A percentile compares a stretch with the other conserved stretches of the same genome.
Conservation (phyloP, 2,797 vertebrate genomes). For the Sebastes diaconus region DNA sequence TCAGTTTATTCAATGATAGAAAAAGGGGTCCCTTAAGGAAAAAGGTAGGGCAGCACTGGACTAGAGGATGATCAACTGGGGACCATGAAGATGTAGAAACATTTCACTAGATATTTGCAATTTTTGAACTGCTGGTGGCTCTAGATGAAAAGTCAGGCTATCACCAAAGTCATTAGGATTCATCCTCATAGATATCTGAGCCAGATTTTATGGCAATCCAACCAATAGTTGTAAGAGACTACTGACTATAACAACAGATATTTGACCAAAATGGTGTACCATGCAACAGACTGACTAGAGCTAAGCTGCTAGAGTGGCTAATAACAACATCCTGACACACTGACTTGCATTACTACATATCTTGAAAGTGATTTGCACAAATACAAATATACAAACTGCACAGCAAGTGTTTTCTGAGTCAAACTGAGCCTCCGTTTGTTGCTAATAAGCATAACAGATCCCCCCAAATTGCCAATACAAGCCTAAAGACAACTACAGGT, state of each 20-base stretch:
- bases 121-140: not conserved
- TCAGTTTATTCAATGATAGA: no score
- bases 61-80: no score
- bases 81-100: not conserved
- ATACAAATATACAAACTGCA: not conserved
- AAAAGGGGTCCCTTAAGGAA: no score
- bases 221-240: not conserved
- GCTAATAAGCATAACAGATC: constrained; percentile 39
- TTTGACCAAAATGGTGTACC: not conserved
- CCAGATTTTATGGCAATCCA: not conserved
- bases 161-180: not conserved
- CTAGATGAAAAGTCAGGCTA: not conserved
- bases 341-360: not conserved
- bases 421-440: not conserved
- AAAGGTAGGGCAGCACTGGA: accelerated
- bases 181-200: not conserved
- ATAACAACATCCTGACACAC: not conserved
- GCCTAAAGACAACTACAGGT: constrained; percentile 44
- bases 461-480: constrained; percentile 27
- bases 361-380: not conserved
- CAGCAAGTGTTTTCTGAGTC: not conserved
- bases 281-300: not conserved
- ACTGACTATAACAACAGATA: not conserved
- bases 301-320: not conserved
- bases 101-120: not conserved